Evolutionary conservation across 2,113 vertebrate genomes (phyloP).

Genomic region (Grantiella picta): DNA sequence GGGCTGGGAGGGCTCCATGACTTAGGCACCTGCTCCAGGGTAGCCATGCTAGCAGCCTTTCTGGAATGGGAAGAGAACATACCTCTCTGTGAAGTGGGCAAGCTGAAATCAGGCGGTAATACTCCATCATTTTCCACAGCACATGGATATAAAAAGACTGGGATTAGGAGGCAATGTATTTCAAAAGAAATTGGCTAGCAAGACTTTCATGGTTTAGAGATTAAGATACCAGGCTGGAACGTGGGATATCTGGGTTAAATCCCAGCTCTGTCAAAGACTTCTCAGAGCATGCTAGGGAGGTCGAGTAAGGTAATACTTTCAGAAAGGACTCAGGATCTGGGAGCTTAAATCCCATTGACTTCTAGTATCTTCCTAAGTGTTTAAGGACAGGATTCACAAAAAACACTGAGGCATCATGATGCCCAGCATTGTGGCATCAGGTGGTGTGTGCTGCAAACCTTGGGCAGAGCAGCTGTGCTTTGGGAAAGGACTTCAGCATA

Average conservation of each 20-base stretch:
- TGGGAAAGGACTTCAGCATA: not conserved
- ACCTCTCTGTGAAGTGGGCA: not conserved
- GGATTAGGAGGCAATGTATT: conserved; percentile 7
- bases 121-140: not conserved
- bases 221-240: not conserved
- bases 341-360: conserved; percentile 20
- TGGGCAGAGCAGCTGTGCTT: not conserved
- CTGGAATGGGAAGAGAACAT: not conserved
- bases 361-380: conserved; percentile 6
- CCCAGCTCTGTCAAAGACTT: conserved; percentile 5
- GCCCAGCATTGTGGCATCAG: not conserved
- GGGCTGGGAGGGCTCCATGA: not conserved
- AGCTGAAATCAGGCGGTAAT: not conserved
- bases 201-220: not conserved
- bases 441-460: not conserved
- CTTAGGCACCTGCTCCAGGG: not conserved
- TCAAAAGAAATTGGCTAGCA: conserved; percentile 8
- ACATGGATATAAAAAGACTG: not conserved
- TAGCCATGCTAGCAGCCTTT: not conserved
- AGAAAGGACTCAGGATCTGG: conserved; percentile 15
- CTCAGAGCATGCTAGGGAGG: not conserved
- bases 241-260: conserved; percentile 22
- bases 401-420: not conserved
- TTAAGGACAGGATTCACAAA: not conserved
- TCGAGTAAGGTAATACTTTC: not conserved